Base-by-base conservation (phyloP, 2,113 vertebrate genomes). In the Empidonax alnorum region DNA sequence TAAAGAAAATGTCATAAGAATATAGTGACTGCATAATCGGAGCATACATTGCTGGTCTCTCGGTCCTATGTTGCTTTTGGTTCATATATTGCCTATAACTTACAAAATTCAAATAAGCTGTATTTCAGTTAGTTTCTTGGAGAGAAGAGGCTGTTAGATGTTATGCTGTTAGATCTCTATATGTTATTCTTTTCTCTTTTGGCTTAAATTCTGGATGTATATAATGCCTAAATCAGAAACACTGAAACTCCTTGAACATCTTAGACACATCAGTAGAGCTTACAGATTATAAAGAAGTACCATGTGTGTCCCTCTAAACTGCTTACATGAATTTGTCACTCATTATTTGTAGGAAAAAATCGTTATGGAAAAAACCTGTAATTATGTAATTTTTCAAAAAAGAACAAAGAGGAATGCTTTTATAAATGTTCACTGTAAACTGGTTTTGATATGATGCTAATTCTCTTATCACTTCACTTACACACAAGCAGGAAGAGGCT, bases 401-500 rank as follows among this genome's bases (percentile, higher is more conserved):
- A 58, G 17, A 67, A 24, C 5, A 14, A 79, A 69, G 18, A 82
- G 3, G 35, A 79, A 68, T 73, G 7, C 8, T 53, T 94, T 82
- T 69, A 37, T 44, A 69, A 73, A 56, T 22, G 23, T 42, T 66
- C 25, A 28, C 58, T 89, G 59, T 46, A 79, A 69, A 44, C 16
- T 46, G 18, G 1, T 68, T 92, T 84, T 72, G 41, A 4, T 78
- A 24, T 12, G 37, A 76, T 79, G 58, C 14, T 82, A 9, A 25
- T 63, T 73, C 39, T 74, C 27, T 92, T 69, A 18, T 28, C 10
- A 73, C n/a, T 74, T 73, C 13, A 14, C n/a, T 84, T 87, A 49
- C 31, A 72, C 14, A 69, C 77, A 62, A 85, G 49, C 62, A 82
- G 91, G 66, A 94, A 82, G 46, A 93, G 41, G 19, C 9, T 95